Evolutionary conservation across 2,797 vertebrate genomes (phyloP).

Genomic region (Manis crassicaudata): DNA sequence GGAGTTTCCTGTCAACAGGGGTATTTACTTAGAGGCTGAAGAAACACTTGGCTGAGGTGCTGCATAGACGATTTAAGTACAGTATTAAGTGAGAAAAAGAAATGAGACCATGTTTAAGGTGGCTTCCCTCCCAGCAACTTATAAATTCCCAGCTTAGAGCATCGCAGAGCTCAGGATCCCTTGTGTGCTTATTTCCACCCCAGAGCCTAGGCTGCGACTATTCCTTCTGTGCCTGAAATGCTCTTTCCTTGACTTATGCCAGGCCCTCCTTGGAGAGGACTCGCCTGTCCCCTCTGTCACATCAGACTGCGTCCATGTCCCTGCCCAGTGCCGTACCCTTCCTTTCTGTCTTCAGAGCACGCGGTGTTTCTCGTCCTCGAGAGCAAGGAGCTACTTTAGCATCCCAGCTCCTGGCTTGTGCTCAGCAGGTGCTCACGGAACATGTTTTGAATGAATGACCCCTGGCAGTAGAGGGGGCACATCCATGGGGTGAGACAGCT

Average conservation of each 20-base stretch:
- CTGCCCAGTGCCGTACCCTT: not conserved
- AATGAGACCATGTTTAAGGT: not conserved
- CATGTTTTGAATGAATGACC: not conserved
- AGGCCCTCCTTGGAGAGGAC: not conserved
- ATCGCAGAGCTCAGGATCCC: not conserved
- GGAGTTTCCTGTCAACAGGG: not conserved
- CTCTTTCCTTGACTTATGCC: not conserved
- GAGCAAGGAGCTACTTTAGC: not conserved
- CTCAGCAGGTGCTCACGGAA: not conserved
- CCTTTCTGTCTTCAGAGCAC: not conserved
- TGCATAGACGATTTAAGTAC: not conserved
- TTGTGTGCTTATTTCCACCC: not conserved
- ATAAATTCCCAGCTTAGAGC: not conserved
- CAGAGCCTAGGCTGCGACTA: not conserved
- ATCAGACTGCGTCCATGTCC: not conserved
- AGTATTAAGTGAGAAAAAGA: not conserved
- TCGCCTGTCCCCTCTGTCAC: not conserved
- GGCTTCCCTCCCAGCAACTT: not conserved
- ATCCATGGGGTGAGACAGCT: fast-evolving
- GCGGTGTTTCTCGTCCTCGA: not conserved
- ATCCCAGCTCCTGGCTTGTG: not conserved
- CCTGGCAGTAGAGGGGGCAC: not conserved
- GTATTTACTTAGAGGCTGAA: slow-evolving; percentile 24
- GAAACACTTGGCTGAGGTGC: not conserved
- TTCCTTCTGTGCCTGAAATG: not conserved